Conservation (phyloP, 2,113 vertebrate genomes). For the Peromyscus californicus region DNA sequence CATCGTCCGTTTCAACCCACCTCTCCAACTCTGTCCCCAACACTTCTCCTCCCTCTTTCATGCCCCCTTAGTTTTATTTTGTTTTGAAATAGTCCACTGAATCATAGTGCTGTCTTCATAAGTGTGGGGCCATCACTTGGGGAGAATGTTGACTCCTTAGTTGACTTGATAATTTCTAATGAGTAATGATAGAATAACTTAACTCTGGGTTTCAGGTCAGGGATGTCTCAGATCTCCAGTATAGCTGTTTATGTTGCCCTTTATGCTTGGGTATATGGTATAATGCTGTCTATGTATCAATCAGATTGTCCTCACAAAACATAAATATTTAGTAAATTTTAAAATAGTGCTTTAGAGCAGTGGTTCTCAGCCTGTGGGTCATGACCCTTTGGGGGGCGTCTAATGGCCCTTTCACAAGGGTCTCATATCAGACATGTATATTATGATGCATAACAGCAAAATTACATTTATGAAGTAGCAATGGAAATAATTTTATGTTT, state of each 20-base stretch:
- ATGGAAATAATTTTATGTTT: too few relatives aligned
- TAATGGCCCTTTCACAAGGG: too few relatives aligned
- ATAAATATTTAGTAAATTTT: neutral
- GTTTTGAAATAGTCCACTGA: neutral
- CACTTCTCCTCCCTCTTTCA: neutral
- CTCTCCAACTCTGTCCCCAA: neutral
- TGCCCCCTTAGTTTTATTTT: neutral
- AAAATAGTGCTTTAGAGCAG: neutral
- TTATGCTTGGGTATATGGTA: neutral
- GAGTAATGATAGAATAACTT: slow-evolving; percentile 1
- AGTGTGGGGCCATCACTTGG: neutral
- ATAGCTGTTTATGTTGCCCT: neutral
- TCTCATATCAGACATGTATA: too few relatives aligned
- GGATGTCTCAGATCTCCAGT: neutral
- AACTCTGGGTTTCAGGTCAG: neutral
- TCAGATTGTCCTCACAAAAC: slow-evolving; percentile 21
- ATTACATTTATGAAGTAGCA: too few relatives aligned
- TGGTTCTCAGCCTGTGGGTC: too few relatives aligned
- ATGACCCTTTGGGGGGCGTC: too few relatives aligned
- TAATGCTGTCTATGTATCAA: neutral
- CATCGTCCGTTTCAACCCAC: neutral
- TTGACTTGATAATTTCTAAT: slow-evolving; percentile 3
- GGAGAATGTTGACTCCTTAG: neutral
- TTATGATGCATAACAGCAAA: too few relatives aligned
- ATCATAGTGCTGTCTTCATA: neutral